Evolutionary conservation across 2,797 vertebrate genomes (phyloP).

Genomic region (Anomalospiza imberbis): DNA sequence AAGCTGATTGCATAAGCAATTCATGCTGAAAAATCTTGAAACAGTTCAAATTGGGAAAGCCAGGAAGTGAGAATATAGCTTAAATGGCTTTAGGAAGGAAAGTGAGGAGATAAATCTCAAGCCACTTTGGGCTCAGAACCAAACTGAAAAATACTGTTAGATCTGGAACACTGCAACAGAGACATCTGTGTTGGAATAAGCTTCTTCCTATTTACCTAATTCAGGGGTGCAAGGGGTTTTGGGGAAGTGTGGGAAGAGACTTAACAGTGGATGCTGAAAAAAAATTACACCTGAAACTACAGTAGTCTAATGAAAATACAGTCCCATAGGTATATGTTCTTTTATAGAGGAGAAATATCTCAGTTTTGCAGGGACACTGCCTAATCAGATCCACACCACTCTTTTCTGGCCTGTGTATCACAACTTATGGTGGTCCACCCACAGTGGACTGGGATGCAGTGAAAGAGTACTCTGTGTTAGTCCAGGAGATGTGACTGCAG

Average conservation of each 20-base stretch:
- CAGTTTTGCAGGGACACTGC: neutral
- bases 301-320: neutral
- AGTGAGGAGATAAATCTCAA: neutral
- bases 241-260: neutral
- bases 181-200: neutral
- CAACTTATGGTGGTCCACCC: neutral
- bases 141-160: neutral
- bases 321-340: too few species aligned
- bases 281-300: neutral
- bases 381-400: neutral
- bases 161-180: neutral
- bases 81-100: conserved; percentile 42
- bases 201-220: neutral
- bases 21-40: conserved; percentile 52
- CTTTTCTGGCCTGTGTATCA: neutral
- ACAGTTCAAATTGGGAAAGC: conserved; percentile 43
- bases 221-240: neutral
- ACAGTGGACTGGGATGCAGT: neutral
- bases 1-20: conserved; percentile 51
- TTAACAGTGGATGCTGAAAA: neutral
- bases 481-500: neutral
- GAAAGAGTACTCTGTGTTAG: neutral
- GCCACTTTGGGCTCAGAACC: neutral
- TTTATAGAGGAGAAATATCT: neutral
- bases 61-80: conserved; percentile 42